Evolutionary conservation across 2,113 vertebrate species (phyloP).

Genomic region (Rhodinocichla rosea): DNA sequence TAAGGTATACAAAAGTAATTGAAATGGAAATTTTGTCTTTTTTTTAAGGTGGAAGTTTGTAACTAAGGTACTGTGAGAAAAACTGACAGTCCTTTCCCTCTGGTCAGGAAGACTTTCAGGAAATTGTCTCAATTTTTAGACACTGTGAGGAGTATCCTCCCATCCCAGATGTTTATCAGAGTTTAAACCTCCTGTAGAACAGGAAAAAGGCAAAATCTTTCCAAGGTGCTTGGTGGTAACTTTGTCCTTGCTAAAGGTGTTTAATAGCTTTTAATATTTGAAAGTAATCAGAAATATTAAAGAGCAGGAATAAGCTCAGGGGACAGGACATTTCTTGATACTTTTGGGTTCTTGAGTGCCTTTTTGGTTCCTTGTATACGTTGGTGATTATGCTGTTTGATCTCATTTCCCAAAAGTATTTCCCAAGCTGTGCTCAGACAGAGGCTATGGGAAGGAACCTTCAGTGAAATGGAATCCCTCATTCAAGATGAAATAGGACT

Average conservation of each 20-base stretch:
- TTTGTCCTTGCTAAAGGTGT: background rate
- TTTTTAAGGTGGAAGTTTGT: background rate
- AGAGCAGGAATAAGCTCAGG: background rate
- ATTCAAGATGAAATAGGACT: conserved; percentile 4
- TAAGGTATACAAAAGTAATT: background rate
- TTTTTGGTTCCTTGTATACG: background rate
- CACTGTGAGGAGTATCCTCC: background rate
- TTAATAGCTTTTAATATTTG: background rate
- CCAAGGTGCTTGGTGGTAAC: background rate
- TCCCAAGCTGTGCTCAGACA: conserved; percentile 20
- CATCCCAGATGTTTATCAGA: background rate
- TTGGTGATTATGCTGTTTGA: background rate
- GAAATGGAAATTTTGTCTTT: background rate
- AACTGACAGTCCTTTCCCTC: background rate
- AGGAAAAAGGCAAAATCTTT: background rate
- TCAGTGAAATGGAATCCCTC: conserved; percentile 36
- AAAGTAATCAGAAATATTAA: background rate
- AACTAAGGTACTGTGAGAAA: background rate
- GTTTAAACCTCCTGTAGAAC: background rate
- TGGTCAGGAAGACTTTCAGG: background rate
- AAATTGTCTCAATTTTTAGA: background rate
- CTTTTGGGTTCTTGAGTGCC: background rate
- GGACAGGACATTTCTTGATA: background rate
- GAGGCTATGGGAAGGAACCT: background rate
- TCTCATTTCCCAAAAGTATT: conserved; percentile 40